Percentiles rank a stretch among this genome's conserved stretches.
Conservation (phyloP, 2,888 invertebrate species). For the Drosophila percnosoma region DNA sequence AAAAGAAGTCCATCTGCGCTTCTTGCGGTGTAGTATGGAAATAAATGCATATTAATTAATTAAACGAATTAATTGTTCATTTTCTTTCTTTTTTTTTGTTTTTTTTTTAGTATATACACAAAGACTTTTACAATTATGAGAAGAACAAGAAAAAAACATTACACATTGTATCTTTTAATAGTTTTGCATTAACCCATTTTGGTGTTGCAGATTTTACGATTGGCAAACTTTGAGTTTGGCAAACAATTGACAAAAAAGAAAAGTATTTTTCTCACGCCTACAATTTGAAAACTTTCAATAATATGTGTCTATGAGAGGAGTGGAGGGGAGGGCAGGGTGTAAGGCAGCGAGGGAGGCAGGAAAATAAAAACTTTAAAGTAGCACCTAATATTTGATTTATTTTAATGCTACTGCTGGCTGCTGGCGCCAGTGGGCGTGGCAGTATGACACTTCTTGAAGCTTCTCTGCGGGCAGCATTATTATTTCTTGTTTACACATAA, state of each 20-base stretch:
- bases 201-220: constrained; percentile 42
- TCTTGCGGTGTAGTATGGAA: constrained; percentile 73
- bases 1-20: constrained; percentile 59
- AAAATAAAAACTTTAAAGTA: constrained; percentile 43
- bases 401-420: constrained; percentile 39
- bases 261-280: constrained; percentile 17
- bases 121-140: constrained; percentile 52
- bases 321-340: background rate
- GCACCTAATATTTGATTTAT: constrained; percentile 55
- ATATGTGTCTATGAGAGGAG: constrained; percentile 14
- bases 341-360: background rate
- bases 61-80: constrained; percentile 31
- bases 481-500: constrained; percentile 28
- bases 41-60: constrained; percentile 73
- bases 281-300: constrained; percentile 27
- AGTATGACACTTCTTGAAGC: constrained; percentile 53
- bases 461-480: constrained; percentile 56
- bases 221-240: constrained; percentile 75
- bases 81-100: constrained; percentile 17
- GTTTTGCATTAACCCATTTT: constrained; percentile 67
- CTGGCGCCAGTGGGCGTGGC: constrained; percentile 63
- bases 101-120: constrained; percentile 73
- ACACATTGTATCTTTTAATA: constrained; percentile 36
- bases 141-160: constrained; percentile 32
- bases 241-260: constrained; percentile 32